Evolutionary conservation across 2,797 vertebrate species (phyloP), one percentile per base, ranked within the genome.

Genomic region (Sus cebifrons): DNA sequence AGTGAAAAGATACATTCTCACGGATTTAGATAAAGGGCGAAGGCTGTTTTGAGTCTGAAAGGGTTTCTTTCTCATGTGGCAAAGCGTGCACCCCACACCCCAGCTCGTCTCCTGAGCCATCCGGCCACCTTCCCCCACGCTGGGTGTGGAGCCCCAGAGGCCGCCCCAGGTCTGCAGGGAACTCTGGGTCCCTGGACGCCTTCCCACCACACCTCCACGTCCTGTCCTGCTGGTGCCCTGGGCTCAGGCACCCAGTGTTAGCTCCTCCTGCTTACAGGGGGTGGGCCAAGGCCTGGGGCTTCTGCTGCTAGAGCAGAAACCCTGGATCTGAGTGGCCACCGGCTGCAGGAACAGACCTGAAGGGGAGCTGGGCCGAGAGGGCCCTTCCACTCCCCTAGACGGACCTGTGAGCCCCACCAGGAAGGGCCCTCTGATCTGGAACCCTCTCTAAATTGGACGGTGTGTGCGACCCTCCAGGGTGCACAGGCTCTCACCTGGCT

Each of bases 331-430:
- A 11, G 32, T 10, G 14, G 67, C 12, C 1, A 12, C 3, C 9
- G 7, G 25, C 14, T n/a, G 25, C 6, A 89, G 71, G 36, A 27
- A 62, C 13, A 40, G 49, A 21, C 3, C 7, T 3, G 0, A 73
- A 14, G 11, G 21, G 3, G 0, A 23, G 0, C 0, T 7, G 16
- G 21, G 70, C 70, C 2, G 1, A 23, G 15, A 18, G 71, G 40
- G 23, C 8, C 44, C 49, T 20, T 4, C 10, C 32, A 16, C 16
- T 16, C n/a, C 8, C 4, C n/a, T 36, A 36, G n/a, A 23, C 15
- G 3, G 56, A 3, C 54, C 20, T 13, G 52, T 5, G 54, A 79
- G 54, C n/a, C 13, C 20, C n/a, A 6, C 77, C n/a, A 0, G 7
- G 13, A 36, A 58, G 20, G 9, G 2, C 52, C 13, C 14, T 14